Base-by-base conservation (phyloP, 2,797 vertebrate genomes). In the Megalops cyprinoides region DNA sequence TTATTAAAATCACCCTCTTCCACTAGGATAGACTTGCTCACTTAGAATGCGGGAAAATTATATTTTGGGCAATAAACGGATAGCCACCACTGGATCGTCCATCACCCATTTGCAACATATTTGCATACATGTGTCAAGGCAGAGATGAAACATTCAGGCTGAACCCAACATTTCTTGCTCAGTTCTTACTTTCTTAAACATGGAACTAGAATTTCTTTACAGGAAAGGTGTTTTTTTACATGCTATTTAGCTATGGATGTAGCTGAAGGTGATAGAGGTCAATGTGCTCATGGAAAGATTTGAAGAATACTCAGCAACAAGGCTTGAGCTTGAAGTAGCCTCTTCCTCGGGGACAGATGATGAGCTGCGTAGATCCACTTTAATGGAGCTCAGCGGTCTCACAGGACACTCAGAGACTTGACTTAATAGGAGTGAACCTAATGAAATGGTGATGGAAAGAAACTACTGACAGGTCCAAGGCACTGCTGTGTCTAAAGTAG, bases 341-440 rank as follows among this genome's bases (percentile, higher is more conserved):
- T 12, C 12, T 23, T 44, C 71, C 71, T 31, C 46, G 9, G 44
- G 71, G n/a, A 49, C 20, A 49, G 71, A 1, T 71, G n/a, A 28
- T 28, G 67, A 48, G 60, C 56, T 90, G 89, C 87, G 85, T 88
- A 90, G 87, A 85, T 88, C 86, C 85, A 71, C 84, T 83, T 91
- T 94, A 92, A 92, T 90, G 85, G 90, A 91, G 89, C 85, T 81
- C 55, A 78, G 28, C 86, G 85, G 88, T 85, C 84, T 91, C 88
- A 87, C 82, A 55, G 92, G 92, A 90, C 87, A 6, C 44, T 74
- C 46, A 49, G 46, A 14, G 44, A 74, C 3, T 10, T 37, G 46
- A 46, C 42, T 74, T 46, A 49, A 74, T 49, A 49, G 20, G 20
- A 31, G 23, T 9, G 42, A 44, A 3, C 8, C 2, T 74, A 49